Conservation (phyloP, 2,888 invertebrate species). For the Hypselothyrea guttata region DNA sequence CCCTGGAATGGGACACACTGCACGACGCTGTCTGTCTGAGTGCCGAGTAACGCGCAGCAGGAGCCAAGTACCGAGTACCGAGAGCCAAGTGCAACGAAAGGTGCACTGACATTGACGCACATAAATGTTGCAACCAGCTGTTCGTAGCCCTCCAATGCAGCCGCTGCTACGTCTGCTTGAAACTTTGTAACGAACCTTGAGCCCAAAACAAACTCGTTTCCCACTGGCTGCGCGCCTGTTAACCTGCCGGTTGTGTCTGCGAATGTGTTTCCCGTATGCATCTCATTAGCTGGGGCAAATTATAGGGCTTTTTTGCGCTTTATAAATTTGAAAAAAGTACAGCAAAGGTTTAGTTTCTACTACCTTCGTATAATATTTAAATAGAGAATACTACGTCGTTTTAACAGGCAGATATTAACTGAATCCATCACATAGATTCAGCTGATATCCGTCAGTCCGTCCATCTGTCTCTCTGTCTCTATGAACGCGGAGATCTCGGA, state of each 20-base stretch:
- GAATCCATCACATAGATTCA: too few species aligned
- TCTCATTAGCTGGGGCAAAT: too few species aligned
- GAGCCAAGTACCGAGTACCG: conserved; percentile 36
- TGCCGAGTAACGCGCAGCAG: conserved; percentile 36
- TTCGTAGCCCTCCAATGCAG: conserved; percentile 21
- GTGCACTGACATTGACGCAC: conserved; percentile 69
- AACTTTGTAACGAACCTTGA: conserved; percentile 55
- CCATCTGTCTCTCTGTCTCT: too few species aligned
- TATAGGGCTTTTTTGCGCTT: neutral
- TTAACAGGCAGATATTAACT: too few species aligned
- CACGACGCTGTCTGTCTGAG: conserved; percentile 20
- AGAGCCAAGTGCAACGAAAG: conserved; percentile 49
- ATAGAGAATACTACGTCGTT: too few species aligned
- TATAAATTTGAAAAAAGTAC: neutral
- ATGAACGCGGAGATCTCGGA: too few species aligned
- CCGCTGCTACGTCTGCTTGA: conserved; percentile 6
- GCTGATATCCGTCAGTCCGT: too few species aligned
- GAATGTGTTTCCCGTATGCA: conserved; percentile 29
- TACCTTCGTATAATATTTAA: too few species aligned
- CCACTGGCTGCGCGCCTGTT: conserved; percentile 58
- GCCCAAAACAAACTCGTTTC: conserved; percentile 40
- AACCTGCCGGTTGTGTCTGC: conserved; percentile 39
- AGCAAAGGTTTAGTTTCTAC: too few species aligned
- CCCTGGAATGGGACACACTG: conserved; percentile 31
- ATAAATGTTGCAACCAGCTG: conserved; percentile 38